Evolutionary conservation across 2,888 invertebrate species (phyloP), one percentile per base, ranked within the genome.

Genomic region (Chrysolina haemoptera): DNA sequence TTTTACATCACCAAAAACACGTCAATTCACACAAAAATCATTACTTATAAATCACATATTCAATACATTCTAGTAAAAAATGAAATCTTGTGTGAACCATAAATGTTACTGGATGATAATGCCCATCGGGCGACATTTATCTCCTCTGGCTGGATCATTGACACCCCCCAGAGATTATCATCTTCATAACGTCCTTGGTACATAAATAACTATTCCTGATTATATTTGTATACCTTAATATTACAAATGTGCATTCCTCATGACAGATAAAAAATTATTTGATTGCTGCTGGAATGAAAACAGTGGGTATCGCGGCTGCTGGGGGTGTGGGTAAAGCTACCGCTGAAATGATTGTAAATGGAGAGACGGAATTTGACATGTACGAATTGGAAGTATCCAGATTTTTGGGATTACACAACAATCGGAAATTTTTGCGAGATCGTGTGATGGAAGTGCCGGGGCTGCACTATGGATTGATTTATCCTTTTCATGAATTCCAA

Each of bases 231-330:
- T 18, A 55, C n/a, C 2, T 18, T 12, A 12, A 20, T 16, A 4
- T 62, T 11, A 62, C 14, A 6, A 20, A 9, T 10, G 48, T 35
- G 35, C 70, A 62, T 68, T 76, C 67, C 50, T 70, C 35, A 79
- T 86, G 50, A 85, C 68, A 95, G 94, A 93, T 97, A 81, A 90
- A 92, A 81, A 96, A 96, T 84, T 98, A 98, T 86, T 94, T 93
- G 86, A 94, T 99, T 53, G 97, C 98, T 0, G 96, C 98, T 50
- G 99, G 98, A 2, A 96, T 98, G 94, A 97, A 97, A 90, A 97
- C 98, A 0, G 94, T 96, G 41, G 98, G 98, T n/a, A 94, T 98
- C 63, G 95, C 96, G 0, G 95, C 97, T 10, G 97, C 98, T 0
- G 98, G 98, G 0, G 99, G 98, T 5, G 94, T 98, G n/a, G 98